Conservation (phyloP, 2,888 invertebrate genomes). For the Drepanosiphum platanoidis region DNA sequence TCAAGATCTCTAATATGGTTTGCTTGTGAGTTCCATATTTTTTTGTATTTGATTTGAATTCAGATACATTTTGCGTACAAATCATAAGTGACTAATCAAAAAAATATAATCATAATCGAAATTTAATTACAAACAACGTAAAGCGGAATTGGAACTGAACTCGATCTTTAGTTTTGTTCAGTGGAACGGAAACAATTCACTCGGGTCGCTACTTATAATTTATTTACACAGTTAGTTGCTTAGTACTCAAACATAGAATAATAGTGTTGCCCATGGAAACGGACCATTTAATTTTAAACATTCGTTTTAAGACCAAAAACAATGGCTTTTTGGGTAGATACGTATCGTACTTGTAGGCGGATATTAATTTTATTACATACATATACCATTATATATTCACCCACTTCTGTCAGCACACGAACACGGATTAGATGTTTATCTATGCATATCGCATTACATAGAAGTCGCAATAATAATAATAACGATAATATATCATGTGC, state of each 20-base stretch:
- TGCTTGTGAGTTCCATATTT: background rate
- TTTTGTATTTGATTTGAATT: background rate
- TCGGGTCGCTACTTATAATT: constrained; percentile 47
- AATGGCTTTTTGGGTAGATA: constrained; percentile 30
- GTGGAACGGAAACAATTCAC: constrained; percentile 51
- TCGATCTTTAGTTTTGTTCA: constrained; percentile 30
- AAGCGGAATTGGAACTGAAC: constrained; percentile 33
- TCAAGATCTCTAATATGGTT: background rate
- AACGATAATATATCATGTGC: background rate
- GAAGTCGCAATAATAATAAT: constrained; percentile 2
- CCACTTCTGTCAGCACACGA: constrained; percentile 13
- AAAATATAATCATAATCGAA: constrained; percentile 27
- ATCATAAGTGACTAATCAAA: background rate
- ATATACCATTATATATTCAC: constrained; percentile 6
- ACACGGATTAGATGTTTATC: constrained; percentile 41
- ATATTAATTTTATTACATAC: constrained; percentile 42
- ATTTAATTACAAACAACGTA: constrained; percentile 27
- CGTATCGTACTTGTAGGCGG: constrained; percentile 13
- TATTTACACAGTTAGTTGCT: constrained; percentile 51
- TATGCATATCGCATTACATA: constrained; percentile 15
- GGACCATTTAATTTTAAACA: constrained; percentile 55
- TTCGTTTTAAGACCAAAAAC: constrained; percentile 51
- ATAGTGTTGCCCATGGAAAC: constrained; percentile 50
- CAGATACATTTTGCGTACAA: background rate
- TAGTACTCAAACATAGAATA: constrained; percentile 45